Evolutionary conservation across 2,888 invertebrate genomes (phyloP).

Genomic region (Scelioninae gen. 1): DNA sequence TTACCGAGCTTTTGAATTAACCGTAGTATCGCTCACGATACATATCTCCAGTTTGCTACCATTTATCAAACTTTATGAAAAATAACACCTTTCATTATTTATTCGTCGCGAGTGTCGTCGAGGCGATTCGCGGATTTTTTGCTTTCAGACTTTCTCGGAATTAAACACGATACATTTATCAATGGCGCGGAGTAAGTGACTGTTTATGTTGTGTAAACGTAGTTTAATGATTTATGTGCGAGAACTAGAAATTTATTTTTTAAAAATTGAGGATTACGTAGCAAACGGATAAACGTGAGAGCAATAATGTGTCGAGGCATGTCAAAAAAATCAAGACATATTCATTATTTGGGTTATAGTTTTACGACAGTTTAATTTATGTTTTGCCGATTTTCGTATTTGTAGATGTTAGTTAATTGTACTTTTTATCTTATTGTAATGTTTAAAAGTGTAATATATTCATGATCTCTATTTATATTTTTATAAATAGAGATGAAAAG

Average conservation of each 20-base stretch:
- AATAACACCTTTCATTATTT: conserved; percentile 39
- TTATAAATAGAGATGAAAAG: too few relatives aligned
- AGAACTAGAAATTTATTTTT: conserved; percentile 9
- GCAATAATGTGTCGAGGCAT: too few relatives aligned
- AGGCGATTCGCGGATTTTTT: conserved; percentile 19
- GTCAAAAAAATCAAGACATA: too few relatives aligned
- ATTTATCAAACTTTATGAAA: conserved; percentile 51
- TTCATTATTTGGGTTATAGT: too few relatives aligned
- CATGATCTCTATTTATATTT: too few relatives aligned
- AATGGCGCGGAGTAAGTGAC: conserved; percentile 30
- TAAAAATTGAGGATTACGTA: conserved; percentile 18
- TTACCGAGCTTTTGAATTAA: conserved; percentile 49
- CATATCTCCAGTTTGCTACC: conserved; percentile 18
- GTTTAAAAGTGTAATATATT: too few relatives aligned
- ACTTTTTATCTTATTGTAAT: too few relatives aligned
- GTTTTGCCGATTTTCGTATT: too few relatives aligned
- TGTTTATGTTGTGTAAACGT: conserved; percentile 31
- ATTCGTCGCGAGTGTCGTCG: conserved; percentile 30
- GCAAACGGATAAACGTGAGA: background rate
- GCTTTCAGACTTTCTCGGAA: conserved; percentile 30
- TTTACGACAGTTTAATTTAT: too few relatives aligned
- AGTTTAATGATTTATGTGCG: conserved; percentile 25
- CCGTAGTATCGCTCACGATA: conserved; percentile 32
- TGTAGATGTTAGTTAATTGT: too few relatives aligned
- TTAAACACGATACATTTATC: conserved; percentile 42